Base-by-base conservation (phyloP, 2,797 vertebrate genomes). In the Poecilia wingei region DNA sequence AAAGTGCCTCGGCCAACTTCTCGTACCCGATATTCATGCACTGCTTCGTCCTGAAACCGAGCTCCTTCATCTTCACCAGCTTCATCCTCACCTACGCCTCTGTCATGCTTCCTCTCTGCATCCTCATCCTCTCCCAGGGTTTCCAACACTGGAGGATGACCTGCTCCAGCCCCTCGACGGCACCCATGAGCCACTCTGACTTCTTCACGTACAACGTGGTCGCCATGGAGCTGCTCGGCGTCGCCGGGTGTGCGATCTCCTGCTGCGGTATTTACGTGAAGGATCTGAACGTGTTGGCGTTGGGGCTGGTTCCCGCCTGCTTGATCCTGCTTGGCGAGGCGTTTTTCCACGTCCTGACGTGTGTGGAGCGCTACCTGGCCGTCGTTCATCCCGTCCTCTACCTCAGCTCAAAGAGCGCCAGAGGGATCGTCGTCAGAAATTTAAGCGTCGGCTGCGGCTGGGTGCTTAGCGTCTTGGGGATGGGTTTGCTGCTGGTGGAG, bases 281-380 rank as follows among this genome's bases (percentile, higher is more conserved):
- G 0, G 0, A 59, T 8, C 10, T 72, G 20, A 22, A 2, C 3
- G 6, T 78, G 5, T 8, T 72, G 1, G 0, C 9, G 1, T 14
- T 25, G 25, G 57, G 72, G 4, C 61, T 0, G 0, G 3, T 31
- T 47, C 3, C 46, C 4, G 7, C 2, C 6, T 39, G 20, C 3
- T 36, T 71, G 0, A n/a, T 18, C 10, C 49, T 76, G 70, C 47
- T 55, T 7, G 82, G 70, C 39, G 70, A 81, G 3, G 25, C 43
- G 1, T 9, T 70, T 8, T 85, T 71, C 33, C 76, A 83, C 0
- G 1, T 64, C 2, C 41, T 86, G 55, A 81, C 74, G 13, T 76
- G 76, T 39, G 14, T 73, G 36, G 72, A 82, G 55, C 57, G 16
- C 57, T 86, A 80, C 74, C 49, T 86, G 71, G 82, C 79, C 18